A percentile compares a stretch with the other conserved stretches of the same genome.
phyloP scores from a whole-genome alignment of 92 coral and sea anemone species.

The Pocillopora meandrina region DNA sequence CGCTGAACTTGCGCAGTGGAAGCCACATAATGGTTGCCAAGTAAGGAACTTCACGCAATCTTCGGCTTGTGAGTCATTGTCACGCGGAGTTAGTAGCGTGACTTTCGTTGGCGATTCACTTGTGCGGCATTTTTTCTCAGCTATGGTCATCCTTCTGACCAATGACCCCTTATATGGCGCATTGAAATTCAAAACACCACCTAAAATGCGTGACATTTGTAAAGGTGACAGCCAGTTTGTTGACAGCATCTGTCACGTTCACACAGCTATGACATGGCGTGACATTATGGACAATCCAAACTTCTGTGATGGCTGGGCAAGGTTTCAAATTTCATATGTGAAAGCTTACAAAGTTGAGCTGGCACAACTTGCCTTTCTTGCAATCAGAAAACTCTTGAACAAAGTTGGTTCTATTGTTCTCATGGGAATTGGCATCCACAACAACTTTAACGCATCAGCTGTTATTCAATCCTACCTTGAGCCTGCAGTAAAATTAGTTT shows the following conservation, averaged over 20 bases:
- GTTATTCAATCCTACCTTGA: slow-evolving; percentile 65
- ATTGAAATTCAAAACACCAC: slow-evolving; percentile 54
- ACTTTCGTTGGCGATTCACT: slow-evolving; percentile 85
- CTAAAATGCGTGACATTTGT: slow-evolving; percentile 50
- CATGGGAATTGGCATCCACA: slow-evolving; percentile 78
- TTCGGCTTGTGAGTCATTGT: slow-evolving; percentile 67
- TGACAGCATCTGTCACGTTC: slow-evolving; percentile 84
- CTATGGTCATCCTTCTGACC: slow-evolving; percentile 67
- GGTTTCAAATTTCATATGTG: slow-evolving; percentile 63
- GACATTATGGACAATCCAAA: slow-evolving; percentile 62
- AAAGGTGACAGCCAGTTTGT: slow-evolving; percentile 81
- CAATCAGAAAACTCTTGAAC: slow-evolving; percentile 53
- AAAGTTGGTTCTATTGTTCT: slow-evolving; percentile 66
- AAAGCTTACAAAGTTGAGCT: slow-evolving; percentile 74
- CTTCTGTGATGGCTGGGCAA: slow-evolving; percentile 60
- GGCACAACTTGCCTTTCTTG: slow-evolving; percentile 53
- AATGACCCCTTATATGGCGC: slow-evolving; percentile 74
- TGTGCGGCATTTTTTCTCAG: slow-evolving; percentile 84
- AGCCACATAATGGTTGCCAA: slow-evolving; percentile 54
- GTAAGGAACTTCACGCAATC: slow-evolving; percentile 74
- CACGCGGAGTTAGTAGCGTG: slow-evolving; percentile 51
- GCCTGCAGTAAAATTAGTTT: slow-evolving; percentile 61
- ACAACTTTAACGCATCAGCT: slow-evolving; percentile 66
- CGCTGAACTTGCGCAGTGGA: slow-evolving; percentile 90
- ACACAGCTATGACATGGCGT: slow-evolving; percentile 75